phyloP scores from a whole-genome alignment of 2,113 vertebrate species.

The Planiliza haematocheilus region DNA sequence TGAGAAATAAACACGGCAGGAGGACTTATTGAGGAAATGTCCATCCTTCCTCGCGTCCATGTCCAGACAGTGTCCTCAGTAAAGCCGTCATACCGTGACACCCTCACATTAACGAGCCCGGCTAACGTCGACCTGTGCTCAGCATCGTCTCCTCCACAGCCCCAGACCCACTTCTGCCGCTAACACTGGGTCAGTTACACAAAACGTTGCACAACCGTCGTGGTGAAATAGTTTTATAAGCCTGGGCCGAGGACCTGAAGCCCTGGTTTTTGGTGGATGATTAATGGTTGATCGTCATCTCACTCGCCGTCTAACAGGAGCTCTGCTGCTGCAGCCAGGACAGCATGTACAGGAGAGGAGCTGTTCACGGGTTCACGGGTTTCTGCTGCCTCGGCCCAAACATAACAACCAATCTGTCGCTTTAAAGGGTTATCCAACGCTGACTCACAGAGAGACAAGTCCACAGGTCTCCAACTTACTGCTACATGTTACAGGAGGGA shows the following conservation, averaged over 20 bases:
- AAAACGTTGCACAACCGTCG: slow-evolving; percentile 53
- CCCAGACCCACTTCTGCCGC: neutral
- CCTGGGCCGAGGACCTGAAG: slow-evolving; percentile 4
- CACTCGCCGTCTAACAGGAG: slow-evolving; percentile 4
- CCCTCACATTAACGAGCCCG: too few species aligned
- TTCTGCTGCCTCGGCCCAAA: slow-evolving; percentile 23
- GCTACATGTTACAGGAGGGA: neutral
- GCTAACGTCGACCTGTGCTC: too few species aligned
- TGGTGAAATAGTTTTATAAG: slow-evolving; percentile 47
- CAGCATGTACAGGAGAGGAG: slow-evolving; percentile 26
- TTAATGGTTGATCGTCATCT: slow-evolving; percentile 28
- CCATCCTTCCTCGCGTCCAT: too few species aligned
- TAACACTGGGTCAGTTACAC: slow-evolving; percentile 37
- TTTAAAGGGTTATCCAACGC: slow-evolving; percentile 44
- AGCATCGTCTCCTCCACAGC: too few species aligned
- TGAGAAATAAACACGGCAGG: too few species aligned
- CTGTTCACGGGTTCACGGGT: slow-evolving; percentile 53
- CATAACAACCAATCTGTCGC: slow-evolving; percentile 53
- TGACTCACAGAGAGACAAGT: slow-evolving; percentile 21
- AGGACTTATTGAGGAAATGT: too few species aligned
- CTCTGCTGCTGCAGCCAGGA: slow-evolving; percentile 27
- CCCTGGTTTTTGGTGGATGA: slow-evolving; percentile 17
- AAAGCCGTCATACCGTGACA: too few species aligned
- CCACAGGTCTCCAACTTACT: neutral
- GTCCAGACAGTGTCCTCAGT: too few species aligned